Evolutionary conservation across 2,113 vertebrate species (phyloP).

Genomic region (Elephantulus edwardii): DNA sequence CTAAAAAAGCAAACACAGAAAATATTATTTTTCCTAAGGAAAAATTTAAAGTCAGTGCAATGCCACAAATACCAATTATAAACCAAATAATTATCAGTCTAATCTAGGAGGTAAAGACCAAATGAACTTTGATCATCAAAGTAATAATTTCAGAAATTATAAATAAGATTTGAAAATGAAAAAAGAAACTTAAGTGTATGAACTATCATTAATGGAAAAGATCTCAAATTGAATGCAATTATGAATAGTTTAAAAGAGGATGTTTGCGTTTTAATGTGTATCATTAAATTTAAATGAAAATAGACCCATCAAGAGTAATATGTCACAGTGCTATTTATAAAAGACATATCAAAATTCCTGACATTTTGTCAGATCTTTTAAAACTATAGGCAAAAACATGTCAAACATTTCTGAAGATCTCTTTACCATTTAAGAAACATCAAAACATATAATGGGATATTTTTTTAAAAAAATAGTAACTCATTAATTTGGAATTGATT

Average conservation of each 20-base stretch:
- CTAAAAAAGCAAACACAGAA: not conserved
- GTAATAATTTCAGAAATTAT: not conserved
- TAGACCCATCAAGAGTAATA: not conserved
- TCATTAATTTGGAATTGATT: too few relatives aligned
- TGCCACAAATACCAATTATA: not conserved
- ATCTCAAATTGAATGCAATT: not conserved
- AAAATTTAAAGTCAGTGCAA: not conserved
- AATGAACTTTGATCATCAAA: not conserved
- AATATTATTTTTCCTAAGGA: not conserved
- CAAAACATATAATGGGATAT: not conserved
- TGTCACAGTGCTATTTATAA: not conserved
- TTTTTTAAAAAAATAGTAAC: not conserved
- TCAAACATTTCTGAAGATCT: not conserved
- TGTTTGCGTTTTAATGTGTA: not conserved
- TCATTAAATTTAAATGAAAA: conserved; percentile 22
- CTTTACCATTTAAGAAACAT: not conserved
- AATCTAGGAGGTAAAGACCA: not conserved
- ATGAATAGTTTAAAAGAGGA: not conserved
- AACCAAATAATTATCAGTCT: not conserved
- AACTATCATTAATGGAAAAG: not conserved
- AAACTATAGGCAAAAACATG: conserved; percentile 16
- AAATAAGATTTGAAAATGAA: not conserved
- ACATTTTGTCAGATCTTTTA: conserved; percentile 33
- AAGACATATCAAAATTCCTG: not conserved
- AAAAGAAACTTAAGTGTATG: not conserved